Conservation (phyloP, 2,113 vertebrate genomes). For the Prionailurus bengalensis region DNA sequence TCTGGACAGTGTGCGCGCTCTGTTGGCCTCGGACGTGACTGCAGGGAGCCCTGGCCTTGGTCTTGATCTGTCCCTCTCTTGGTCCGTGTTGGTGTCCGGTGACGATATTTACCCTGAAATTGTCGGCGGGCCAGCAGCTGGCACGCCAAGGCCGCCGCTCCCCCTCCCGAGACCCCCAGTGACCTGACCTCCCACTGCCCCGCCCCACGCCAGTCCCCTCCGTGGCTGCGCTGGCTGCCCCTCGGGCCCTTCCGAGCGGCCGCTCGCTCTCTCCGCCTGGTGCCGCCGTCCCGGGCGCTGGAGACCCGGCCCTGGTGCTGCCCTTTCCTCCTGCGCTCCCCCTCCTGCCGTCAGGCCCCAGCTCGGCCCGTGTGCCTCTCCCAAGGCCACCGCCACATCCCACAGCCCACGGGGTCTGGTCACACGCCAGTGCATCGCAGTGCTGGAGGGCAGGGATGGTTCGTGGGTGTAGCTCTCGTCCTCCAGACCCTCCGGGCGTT, state of each 20-base stretch:
- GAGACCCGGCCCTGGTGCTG: rapidly evolving
- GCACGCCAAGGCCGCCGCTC: not conserved
- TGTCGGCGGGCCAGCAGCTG: not conserved
- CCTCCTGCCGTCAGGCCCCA: not conserved
- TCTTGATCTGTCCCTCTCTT: too few relatives aligned
- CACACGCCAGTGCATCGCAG: rapidly evolving
- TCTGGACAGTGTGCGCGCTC: rapidly evolving
- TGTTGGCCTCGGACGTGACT: rapidly evolving
- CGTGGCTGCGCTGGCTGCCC: not conserved
- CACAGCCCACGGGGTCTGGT: not conserved
- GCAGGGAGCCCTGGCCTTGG: not conserved
- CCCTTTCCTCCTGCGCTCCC: too few relatives aligned
- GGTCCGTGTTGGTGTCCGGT: not conserved
- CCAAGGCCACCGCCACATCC: not conserved
- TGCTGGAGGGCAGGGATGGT: not conserved
- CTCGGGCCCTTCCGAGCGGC: not conserved
- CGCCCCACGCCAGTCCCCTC: not conserved
- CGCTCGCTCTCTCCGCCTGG: not conserved
- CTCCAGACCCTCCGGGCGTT: not conserved
- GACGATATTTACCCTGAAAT: not conserved
- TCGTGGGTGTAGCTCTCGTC: not conserved
- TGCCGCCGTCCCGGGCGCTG: not conserved
- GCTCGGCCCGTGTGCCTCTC: not conserved
- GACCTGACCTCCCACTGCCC: not conserved
- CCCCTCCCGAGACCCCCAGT: not conserved